Base-by-base conservation (phyloP, 2,797 vertebrate species). In the Gymnocypris eckloni region DNA sequence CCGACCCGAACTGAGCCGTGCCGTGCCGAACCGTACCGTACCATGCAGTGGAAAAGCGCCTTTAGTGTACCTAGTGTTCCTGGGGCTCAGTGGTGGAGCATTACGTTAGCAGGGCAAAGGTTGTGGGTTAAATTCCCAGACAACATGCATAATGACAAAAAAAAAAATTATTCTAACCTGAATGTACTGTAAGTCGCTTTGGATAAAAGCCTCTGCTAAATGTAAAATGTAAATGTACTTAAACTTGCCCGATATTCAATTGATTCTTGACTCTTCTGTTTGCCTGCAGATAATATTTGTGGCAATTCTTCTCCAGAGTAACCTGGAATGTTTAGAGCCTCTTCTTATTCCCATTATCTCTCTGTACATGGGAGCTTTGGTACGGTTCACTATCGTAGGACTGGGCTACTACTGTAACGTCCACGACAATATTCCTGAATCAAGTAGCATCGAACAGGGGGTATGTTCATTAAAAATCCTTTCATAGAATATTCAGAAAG, bases 381-480 rank as follows among this genome's bases (percentile, higher is more conserved):
- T 99, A 59, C 97, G 98, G 73, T 99, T 99, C 86, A 97, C 94
- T 91, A 97, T 98, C 0, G 95, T 99, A 79, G 97, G 97, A 86
- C 92, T 99, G 86, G 98, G 98, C 66, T 99, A 99, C 93, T 99
- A 99, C 95, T 96, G 95, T 88, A 98, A 98, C 88, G 95, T 99
- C 86, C 98, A 99, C 1, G 96, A 98, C 89, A 95, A 90, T 91
- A 97, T 98, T 94, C 98, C 98, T 2, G 97, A 99, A 81, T 95
- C 97, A 90, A 97, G 95, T 25, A 97, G 97, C 18, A 95, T 96
- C 1, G 98, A 99, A 81, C 93, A 98, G 86, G 98, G 98, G 93
- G 98, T 99, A 94, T 4, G 69, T 39, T 48, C 33, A 48, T 70
- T 7, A 71, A 45, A 22, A 41, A 45, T 11, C n/a, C n/a, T 67